These are phyloP conservation scores for Enteromius unitaeniatus DNA, from an alignment of 2,797 vertebrate genomes.

Conservation along the genomic window DNA sequence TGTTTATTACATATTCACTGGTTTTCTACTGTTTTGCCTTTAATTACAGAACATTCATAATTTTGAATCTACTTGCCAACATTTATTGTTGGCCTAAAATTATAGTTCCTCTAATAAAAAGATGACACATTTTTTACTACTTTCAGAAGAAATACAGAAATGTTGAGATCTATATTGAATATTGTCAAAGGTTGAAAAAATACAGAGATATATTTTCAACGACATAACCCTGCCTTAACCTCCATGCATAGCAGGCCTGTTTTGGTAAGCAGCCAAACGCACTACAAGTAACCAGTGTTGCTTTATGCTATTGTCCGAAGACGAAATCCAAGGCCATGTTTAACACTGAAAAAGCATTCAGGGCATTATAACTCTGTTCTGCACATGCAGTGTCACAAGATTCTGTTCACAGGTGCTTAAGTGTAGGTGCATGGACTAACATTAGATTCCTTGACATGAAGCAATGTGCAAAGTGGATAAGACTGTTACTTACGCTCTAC, in stretches of 20 bases:
- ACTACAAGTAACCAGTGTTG: not conserved
- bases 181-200: not conserved
- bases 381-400: not conserved
- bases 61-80: not conserved
- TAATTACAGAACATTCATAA: not conserved
- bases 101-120: not conserved
- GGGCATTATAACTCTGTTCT: not conserved
- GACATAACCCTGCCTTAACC: not conserved
- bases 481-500: conserved; percentile 77
- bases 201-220: not conserved
- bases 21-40: not conserved
- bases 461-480: not conserved
- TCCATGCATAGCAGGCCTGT: not conserved
- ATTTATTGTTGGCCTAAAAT: not conserved
- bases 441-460: not conserved
- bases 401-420: conserved; percentile 3
- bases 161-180: not conserved
- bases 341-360: not conserved
- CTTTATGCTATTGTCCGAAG: not conserved
- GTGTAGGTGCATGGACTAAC: not conserved
- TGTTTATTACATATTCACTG: not conserved
- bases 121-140: not conserved
- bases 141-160: not conserved
- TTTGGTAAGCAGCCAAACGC: not conserved
- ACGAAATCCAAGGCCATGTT: not conserved